Conservation (phyloP, 1,140 invertebrate species). For the Drosophila arawakana region DNA sequence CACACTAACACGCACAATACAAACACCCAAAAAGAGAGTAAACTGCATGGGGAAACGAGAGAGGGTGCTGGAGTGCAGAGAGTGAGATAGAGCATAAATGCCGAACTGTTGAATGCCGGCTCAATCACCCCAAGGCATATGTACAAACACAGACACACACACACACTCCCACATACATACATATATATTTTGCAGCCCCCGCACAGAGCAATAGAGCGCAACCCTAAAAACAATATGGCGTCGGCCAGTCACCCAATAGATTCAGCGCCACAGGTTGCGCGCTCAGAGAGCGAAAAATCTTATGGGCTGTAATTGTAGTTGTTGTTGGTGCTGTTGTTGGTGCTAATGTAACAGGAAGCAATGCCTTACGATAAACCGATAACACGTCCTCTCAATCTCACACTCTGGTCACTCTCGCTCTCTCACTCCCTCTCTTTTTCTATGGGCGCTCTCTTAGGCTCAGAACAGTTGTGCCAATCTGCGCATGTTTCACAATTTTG, state of each 20-base stretch:
- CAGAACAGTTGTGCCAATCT: slow-evolving; percentile 1
- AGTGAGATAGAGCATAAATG: slow-evolving; percentile 44
- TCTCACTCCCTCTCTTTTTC: neutral
- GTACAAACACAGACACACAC: too few species aligned
- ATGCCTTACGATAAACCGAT: slow-evolving; percentile 36
- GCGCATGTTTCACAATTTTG: slow-evolving; percentile 72
- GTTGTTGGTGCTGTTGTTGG: neutral
- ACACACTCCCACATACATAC: too few species aligned
- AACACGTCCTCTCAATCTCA: slow-evolving; percentile 4
- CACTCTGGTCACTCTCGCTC: slow-evolving; percentile 3
- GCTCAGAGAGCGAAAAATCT: slow-evolving; percentile 26
- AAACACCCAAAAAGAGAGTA: neutral
- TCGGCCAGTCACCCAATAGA: slow-evolving; percentile 50
- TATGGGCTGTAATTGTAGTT: neutral
- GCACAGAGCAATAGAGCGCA: slow-evolving; percentile 43
- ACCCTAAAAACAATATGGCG: slow-evolving; percentile 80
- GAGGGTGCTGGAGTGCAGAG: slow-evolving; percentile 5
- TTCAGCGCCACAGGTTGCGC: slow-evolving; percentile 48
- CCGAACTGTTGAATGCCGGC: slow-evolving; percentile 83
- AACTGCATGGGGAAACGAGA: neutral
- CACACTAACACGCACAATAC: neutral
- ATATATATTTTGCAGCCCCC: slow-evolving; percentile 26
- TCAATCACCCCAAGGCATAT: slow-evolving; percentile 37
- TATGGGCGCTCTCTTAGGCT: slow-evolving; percentile 6
- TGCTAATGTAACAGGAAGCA: slow-evolving; percentile 55